These are phyloP conservation scores for Alectoris magna DNA, from an alignment of 2,797 vertebrate genomes.

Conservation along the genomic window DNA sequence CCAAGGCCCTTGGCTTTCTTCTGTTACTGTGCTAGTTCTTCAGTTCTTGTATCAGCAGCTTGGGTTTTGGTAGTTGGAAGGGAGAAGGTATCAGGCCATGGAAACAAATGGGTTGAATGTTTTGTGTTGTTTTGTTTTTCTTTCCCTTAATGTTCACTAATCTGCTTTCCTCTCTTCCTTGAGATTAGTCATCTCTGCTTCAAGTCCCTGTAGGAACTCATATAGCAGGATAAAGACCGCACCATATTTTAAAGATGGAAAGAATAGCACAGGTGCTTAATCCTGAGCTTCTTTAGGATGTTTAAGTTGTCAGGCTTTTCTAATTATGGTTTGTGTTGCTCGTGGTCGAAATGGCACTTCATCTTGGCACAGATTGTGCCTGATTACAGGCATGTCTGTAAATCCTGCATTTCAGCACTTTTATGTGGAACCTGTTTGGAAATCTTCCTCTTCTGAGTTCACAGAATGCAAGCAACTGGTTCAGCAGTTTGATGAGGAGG, in stretches of 20 bases:
- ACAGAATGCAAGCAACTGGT: neutral
- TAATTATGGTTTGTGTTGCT: neutral
- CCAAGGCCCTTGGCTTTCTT: neutral
- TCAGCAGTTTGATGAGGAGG: constrained; percentile 66
- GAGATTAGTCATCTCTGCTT: neutral
- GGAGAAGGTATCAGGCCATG: neutral
- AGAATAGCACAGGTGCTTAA: rapidly evolving
- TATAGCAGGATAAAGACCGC: neutral
- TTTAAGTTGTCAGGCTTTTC: neutral
- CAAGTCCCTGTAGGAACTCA: neutral
- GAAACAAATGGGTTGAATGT: neutral
- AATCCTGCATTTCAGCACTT: neutral
- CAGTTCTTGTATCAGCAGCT: neutral
- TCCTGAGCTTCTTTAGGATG: neutral
- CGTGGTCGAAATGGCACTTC: neutral
- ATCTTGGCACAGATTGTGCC: neutral
- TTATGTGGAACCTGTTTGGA: constrained; percentile 33
- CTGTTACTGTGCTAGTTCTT: neutral
- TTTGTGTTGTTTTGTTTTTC: too few relatives aligned
- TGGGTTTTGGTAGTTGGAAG: neutral
- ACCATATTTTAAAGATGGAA: neutral
- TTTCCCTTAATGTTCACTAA: neutral
- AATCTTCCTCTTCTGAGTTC: neutral
- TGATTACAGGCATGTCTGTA: neutral
- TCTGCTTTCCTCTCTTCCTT: neutral